phyloP scores from a whole-genome alignment of 2,113 vertebrate genomes.

The Prolemur simus region DNA sequence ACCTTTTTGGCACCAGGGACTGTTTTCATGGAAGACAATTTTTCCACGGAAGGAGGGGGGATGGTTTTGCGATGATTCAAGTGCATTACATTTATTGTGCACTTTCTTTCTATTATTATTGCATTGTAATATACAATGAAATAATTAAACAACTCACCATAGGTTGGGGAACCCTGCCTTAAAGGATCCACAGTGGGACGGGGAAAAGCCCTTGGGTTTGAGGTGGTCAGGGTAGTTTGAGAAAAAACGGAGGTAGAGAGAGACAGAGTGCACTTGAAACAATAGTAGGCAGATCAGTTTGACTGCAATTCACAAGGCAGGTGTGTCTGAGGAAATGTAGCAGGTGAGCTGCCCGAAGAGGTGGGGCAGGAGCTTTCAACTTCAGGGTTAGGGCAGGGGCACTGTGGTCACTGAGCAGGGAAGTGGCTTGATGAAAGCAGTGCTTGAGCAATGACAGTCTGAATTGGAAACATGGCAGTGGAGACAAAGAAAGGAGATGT shows the following conservation, averaged over 20 bases:
- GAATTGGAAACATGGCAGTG: not conserved
- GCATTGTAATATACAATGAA: too few species aligned
- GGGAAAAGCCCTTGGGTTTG: not conserved
- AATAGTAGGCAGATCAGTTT: not conserved
- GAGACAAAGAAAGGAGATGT: not conserved
- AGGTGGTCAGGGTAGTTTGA: not conserved
- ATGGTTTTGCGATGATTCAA: too few species aligned
- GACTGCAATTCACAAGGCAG: not conserved
- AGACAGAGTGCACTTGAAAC: not conserved
- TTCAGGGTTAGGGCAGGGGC: not conserved
- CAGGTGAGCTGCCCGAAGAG: accelerated
- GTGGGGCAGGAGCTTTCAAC: not conserved
- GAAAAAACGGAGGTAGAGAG: not conserved
- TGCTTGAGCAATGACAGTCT: not conserved
- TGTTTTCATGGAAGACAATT: too few species aligned
- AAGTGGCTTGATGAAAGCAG: not conserved
- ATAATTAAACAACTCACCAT: too few species aligned
- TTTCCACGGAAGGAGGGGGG: too few species aligned
- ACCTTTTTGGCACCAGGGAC: too few species aligned
- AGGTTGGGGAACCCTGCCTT: not conserved
- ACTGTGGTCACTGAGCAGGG: not conserved
- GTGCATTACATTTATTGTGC: too few species aligned
- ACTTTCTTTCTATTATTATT: too few species aligned
- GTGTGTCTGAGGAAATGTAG: not conserved
- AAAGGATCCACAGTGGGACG: not conserved